phyloP scores from a whole-genome alignment of 2,888 invertebrate genomes.

The Diarsia dahlii region DNA sequence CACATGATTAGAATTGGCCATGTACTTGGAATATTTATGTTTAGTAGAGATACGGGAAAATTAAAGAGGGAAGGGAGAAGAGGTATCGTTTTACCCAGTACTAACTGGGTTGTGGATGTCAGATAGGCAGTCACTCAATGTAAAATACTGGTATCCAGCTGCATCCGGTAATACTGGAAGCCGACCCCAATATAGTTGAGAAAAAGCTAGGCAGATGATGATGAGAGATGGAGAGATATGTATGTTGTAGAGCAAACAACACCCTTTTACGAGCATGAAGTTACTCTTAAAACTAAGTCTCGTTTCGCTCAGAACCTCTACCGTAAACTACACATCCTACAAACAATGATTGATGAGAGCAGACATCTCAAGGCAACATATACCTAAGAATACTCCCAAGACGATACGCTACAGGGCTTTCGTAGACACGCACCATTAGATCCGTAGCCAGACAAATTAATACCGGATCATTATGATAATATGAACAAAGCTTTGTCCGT shows the following conservation, averaged over 20 bases:
- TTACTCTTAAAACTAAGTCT: background rate
- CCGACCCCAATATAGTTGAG: too few species aligned
- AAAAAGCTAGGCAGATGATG: too few species aligned
- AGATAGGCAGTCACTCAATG: too few species aligned
- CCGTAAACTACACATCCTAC: constrained; percentile 19
- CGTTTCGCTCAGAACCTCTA: background rate
- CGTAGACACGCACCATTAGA: constrained; percentile 77
- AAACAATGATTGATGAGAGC: constrained; percentile 54
- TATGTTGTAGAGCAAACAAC: background rate
- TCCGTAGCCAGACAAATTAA: constrained; percentile 77
- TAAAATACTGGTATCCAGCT: too few species aligned
- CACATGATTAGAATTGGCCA: constrained; percentile 53
- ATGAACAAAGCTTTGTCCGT: too few species aligned
- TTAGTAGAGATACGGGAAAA: background rate
- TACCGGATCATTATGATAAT: constrained; percentile 78
- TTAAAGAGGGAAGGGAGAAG: too few species aligned
- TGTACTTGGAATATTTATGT: background rate
- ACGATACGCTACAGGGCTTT: constrained; percentile 70
- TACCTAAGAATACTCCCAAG: constrained; percentile 45
- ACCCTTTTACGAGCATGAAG: background rate
- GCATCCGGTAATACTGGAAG: too few species aligned
- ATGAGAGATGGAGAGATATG: too few species aligned
- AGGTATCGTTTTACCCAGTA: too few species aligned
- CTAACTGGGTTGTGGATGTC: too few species aligned
- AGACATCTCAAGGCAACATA: constrained; percentile 37